phyloP scores from a whole-genome alignment of 1,140 invertebrate genomes.

The Drosophila pseudoananassae region DNA sequence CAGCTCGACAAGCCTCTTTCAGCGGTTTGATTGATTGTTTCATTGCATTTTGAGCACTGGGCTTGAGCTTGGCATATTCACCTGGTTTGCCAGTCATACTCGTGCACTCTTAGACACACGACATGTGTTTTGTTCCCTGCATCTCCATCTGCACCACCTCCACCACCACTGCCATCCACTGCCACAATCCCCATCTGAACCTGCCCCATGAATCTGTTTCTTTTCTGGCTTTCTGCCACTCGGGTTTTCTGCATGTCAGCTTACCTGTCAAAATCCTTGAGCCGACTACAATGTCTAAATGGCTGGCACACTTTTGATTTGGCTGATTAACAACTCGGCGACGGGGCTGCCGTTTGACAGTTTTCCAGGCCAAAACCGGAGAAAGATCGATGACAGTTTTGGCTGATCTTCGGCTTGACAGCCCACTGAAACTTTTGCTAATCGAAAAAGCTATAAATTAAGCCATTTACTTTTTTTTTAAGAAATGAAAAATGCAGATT shows the following conservation, averaged over 20 bases:
- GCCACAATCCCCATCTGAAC: background rate
- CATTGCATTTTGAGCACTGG: conserved; percentile 70
- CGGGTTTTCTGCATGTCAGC: conserved; percentile 66
- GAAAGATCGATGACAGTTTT: conserved; percentile 69
- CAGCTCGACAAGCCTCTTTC: conserved; percentile 69
- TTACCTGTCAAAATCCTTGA: conserved; percentile 80
- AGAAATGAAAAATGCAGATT: conserved; percentile 1
- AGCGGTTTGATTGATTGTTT: conserved; percentile 78
- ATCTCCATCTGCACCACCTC: conserved; percentile 8
- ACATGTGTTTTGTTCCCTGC: conserved; percentile 55
- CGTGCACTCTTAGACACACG: conserved; percentile 50
- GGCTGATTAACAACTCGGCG: conserved; percentile 64
- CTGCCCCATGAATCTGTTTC: conserved; percentile 31
- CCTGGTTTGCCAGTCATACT: conserved; percentile 52
- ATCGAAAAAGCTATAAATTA: conserved; percentile 20
- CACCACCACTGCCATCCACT: background rate
- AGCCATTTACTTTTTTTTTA: conserved; percentile 14
- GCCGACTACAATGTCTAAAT: conserved; percentile 65
- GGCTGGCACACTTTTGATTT: conserved; percentile 47
- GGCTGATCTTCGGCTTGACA: conserved; percentile 28
- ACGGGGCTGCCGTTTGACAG: conserved; percentile 48
- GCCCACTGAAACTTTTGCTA: conserved; percentile 1
- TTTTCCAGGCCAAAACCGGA: conserved; percentile 44
- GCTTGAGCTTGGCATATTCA: conserved; percentile 64
- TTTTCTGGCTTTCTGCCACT: conserved; percentile 4